Evolutionary conservation across 2,888 invertebrate genomes (phyloP), one percentile per base, ranked within the genome.

Genomic region (Tinea pellionella): DNA sequence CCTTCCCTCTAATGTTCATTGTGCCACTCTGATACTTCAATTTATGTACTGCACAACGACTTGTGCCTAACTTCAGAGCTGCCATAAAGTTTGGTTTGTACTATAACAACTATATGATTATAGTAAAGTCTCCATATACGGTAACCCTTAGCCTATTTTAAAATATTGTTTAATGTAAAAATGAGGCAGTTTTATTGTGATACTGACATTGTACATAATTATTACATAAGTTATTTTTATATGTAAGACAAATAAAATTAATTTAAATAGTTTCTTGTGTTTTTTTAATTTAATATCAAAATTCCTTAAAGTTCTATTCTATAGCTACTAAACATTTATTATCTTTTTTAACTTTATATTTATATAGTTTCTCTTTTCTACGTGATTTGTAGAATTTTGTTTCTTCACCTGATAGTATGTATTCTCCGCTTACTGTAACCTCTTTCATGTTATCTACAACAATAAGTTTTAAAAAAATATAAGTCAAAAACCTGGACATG

Each of bases 361-460:
- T 78, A 63, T 80, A 89, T 1, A 89, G 60, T 60, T 88, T 85
- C 59, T 88, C 85, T 78, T 89, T 90, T 67, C 86, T 77, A 61
- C 88, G 75, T 0, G 85, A 88, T 37, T 88, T 88, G 90, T 90
- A 90, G 63, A 70, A 66, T 68, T 83, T 81, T 3, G 78, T 87
- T 59, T 88, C 89, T 63, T 80, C 78, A 70, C 83, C 80, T 3
- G 79, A 84, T 61, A 89, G 62, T 60, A 90, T 72, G 63, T 80
- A 76, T 12, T 88, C 82, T 0, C 88, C 83, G 61, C 70, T 74
- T 0, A 90, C 77, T 7, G 74, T 74, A 3, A 74, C 77, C 56
- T 77, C 68, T 51, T 73, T 75, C 15, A 85, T 59, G 76, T 82
- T 85, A 43, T 83, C 87, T 87, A 24, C 24, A 24, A 6, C 24